Evolutionary conservation across 2,888 invertebrate species (phyloP), one percentile per base, ranked within the genome.

Genomic region (Volucella bombylans): DNA sequence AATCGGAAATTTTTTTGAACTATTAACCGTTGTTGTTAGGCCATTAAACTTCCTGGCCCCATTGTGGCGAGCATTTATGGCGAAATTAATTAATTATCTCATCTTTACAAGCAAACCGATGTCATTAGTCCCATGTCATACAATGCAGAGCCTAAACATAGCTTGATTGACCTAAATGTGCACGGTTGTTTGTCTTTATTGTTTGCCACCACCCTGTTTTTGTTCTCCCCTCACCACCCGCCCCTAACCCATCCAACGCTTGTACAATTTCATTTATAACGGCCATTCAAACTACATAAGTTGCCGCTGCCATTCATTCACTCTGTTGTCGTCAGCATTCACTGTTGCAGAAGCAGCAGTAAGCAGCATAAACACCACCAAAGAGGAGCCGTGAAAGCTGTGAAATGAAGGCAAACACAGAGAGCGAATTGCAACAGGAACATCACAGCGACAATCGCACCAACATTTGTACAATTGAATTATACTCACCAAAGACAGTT

Each of bases 61-160:
- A 18, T 62, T 71, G 61, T 61, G 50, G 62, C 52, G 31, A 31
- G 43, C 61, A 72, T 85, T 81, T 81, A 81, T 68, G 72, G 85
- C 10, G 64, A 85, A 77, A 76, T 77, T 77, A 85, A 85, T 81
- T 85, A 81, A 85, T 80, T 81, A 85, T 81, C 76, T 81, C 72
- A 72, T 68, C 76, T 80, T 76, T 71, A 81, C 76, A 76, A 76
- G 18, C 43, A 64, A 54, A 55, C 52, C 50, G 76, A 77, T 64
- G 85, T 69, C 85, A 81, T 85, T 85, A 81, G 62, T 69, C 15
- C 61, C 71, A 49, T 80, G 79, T 79, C 83, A 74, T 73, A 71
- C 74, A 71, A 43, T 72, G 59, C n/a, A 64, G 31, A 11, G 67
- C 67, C 69, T 54, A 74, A 85, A 14, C 76, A 71, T 62, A 72